Conservation (phyloP, 2,888 invertebrate species). For the Falcaria lacertinaria region DNA sequence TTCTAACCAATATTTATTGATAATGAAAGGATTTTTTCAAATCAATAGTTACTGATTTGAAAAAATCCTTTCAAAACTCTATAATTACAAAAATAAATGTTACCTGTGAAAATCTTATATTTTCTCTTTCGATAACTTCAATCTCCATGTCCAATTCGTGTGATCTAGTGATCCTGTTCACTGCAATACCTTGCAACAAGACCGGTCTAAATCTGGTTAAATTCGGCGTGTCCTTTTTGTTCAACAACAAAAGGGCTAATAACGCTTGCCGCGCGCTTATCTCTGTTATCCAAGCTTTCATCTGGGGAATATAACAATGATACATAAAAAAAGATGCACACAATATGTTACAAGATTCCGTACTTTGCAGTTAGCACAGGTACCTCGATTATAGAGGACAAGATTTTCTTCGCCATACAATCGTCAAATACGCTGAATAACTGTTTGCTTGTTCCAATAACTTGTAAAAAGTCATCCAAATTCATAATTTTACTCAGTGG, state of each 20-base stretch:
- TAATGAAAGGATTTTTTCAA: too few species aligned
- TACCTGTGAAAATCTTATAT: slow-evolving; percentile 48
- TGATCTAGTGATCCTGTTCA: slow-evolving; percentile 59
- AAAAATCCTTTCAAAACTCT: too few species aligned
- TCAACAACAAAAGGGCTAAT: slow-evolving; percentile 50
- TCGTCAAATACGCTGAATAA: slow-evolving; percentile 49
- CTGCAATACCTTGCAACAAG: slow-evolving; percentile 63
- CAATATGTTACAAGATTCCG: too few species aligned
- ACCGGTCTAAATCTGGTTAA: slow-evolving; percentile 49
- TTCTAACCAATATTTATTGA: too few species aligned
- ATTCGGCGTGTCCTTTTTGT: slow-evolving; percentile 61
- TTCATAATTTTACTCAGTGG: slow-evolving; percentile 46
- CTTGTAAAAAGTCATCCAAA: slow-evolving; percentile 59
- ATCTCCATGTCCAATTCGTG: slow-evolving; percentile 67
- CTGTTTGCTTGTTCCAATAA: slow-evolving; percentile 45
- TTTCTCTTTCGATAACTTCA: slow-evolving; percentile 66
- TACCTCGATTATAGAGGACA: slow-evolving; percentile 52
- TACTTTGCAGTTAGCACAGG: too few species aligned
- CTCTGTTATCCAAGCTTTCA: slow-evolving; percentile 57
- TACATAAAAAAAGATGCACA: too few species aligned
- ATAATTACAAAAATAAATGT: too few species aligned
- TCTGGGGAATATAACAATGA: slow-evolving; percentile 32
- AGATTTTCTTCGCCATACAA: slow-evolving; percentile 38
- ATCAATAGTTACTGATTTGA: too few species aligned
- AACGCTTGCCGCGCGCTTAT: slow-evolving; percentile 60